Conservation (phyloP, 35 echinoderm and acorn worm species). For the Heliocidaris erythrogramma region DNA sequence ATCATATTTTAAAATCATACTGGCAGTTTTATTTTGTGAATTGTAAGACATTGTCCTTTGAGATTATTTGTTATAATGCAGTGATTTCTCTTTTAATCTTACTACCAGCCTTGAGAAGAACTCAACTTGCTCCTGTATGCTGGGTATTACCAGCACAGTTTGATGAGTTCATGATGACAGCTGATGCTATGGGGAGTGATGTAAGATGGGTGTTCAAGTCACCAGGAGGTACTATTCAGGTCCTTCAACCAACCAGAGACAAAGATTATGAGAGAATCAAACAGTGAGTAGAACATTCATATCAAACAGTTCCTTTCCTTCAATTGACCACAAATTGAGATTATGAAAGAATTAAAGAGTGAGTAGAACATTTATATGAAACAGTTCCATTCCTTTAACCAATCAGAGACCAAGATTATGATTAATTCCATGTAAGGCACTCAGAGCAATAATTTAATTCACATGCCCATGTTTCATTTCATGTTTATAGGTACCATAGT, state of each 20-base stretch:
- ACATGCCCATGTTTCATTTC: not conserved
- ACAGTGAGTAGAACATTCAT: constrained; percentile 63
- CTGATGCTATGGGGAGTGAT: constrained; percentile 82
- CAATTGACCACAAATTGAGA: constrained; percentile 88
- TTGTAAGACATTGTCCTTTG: no score
- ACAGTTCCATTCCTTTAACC: constrained; percentile 65
- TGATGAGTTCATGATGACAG: constrained; percentile 90
- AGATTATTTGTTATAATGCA: no score
- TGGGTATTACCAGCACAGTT: constrained; percentile 89
- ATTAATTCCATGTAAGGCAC: no score
- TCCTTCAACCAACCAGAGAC: constrained; percentile 93
- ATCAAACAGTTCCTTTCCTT: constrained; percentile 25
- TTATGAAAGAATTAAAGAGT: constrained; percentile 76
- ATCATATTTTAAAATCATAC: no score
- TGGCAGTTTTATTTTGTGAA: no score
- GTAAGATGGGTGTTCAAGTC: constrained; percentile 95
- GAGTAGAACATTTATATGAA: constrained; percentile 23
- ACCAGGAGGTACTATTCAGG: constrained; percentile 73
- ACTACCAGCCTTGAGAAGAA: constrained; percentile 74
- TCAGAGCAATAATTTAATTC: no score
- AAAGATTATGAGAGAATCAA: constrained; percentile 86
- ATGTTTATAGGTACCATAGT: constrained; percentile 65
- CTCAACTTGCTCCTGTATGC: constrained; percentile 74
- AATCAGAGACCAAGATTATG: constrained; percentile 82
- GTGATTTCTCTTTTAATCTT: not conserved